phyloP scores from a whole-genome alignment of 2,888 invertebrate genomes.

The Aporophyla lueneburgensis region DNA sequence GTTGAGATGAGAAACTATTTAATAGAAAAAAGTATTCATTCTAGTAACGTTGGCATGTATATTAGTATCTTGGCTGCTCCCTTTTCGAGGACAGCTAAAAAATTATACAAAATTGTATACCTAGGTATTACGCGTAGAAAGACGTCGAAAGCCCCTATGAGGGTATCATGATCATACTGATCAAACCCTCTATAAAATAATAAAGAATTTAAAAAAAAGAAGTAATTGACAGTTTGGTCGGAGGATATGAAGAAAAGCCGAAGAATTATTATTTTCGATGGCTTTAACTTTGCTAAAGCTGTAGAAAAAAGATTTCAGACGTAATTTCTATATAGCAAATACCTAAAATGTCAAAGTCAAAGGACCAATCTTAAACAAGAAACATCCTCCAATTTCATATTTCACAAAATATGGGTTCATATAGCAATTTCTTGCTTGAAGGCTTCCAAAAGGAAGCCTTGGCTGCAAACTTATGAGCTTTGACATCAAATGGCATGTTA shows the following conservation, averaged over 20 bases:
- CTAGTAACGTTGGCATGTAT: no score
- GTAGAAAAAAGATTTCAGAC: neutral
- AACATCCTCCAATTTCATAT: slow-evolving; percentile 58
- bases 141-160: no score
- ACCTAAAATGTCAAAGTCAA: slow-evolving; percentile 5
- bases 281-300: neutral
- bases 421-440: slow-evolving; percentile 75
- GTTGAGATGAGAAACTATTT: no score
- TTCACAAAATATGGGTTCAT: slow-evolving; percentile 66
- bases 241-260: slow-evolving; percentile 97
- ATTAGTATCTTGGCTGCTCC: no score
- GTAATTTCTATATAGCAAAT: slow-evolving; percentile 10
- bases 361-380: slow-evolving; percentile 38
- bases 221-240: slow-evolving; percentile 96
- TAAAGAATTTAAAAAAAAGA: slow-evolving; percentile 86
- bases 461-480: slow-evolving; percentile 66
- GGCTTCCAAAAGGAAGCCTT: slow-evolving; percentile 67
- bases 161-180: no score
- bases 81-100: no score
- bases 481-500: slow-evolving; percentile 68
- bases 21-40: no score
- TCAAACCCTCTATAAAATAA: no score
- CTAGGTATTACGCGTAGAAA: no score
- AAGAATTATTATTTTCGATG: slow-evolving; percentile 94
- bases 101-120: no score